Evolutionary conservation across 2,113 vertebrate species (phyloP), one percentile per base, ranked within the genome.

Genomic region (Tympanuchus pallidicinctus): DNA sequence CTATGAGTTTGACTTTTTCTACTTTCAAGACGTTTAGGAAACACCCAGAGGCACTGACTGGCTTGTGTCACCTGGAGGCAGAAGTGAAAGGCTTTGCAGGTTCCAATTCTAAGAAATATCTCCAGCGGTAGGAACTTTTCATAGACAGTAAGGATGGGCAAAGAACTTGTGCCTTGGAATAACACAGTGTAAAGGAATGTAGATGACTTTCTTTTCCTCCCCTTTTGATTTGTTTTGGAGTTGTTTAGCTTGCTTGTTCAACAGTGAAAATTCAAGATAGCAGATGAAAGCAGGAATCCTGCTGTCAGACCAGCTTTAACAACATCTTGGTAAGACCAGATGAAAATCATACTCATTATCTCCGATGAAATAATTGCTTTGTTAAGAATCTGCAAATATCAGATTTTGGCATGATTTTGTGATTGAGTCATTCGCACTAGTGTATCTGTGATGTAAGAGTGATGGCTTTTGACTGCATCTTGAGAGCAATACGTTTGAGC

Each of bases 321-420:
- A 93, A 90, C 74, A 88, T 76, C 45, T 20, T 83, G 60, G 20
- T 56, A 83, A 75, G 54, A 88, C 92, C 57, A 78, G 82, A 74
- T 64, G 20, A 90, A 86, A 96, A 95, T 65, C 80, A n/a, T 10
- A 38, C 45, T 81, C n/a, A 78, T 90, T 96, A 90, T 54, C 43
- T 79, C 57, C 95, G 94, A 94, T 90, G 61, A 96, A 97, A 84
- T 92, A 95, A 97, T 94, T 92, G 40, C 73, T 86, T 67, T 83
- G 63, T 92, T 94, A 86, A 65, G 54, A 91, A 93, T 80, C 47
- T 94, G 79, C 60, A 91, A 65, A 92, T 90, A 80, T 57, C 28
- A 85, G 67, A 82, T 94, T 74, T 89, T 84, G 93, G 81, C 76
- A 48, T 54, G 27, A 48, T 89, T 92, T 96, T 75, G 65, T 65